A percentile compares a stretch with the other conserved stretches of the same genome.
These are phyloP conservation scores for Ivindomyrus marchei DNA, from an alignment of 2,113 vertebrate genomes.

Conservation along the genomic window DNA sequence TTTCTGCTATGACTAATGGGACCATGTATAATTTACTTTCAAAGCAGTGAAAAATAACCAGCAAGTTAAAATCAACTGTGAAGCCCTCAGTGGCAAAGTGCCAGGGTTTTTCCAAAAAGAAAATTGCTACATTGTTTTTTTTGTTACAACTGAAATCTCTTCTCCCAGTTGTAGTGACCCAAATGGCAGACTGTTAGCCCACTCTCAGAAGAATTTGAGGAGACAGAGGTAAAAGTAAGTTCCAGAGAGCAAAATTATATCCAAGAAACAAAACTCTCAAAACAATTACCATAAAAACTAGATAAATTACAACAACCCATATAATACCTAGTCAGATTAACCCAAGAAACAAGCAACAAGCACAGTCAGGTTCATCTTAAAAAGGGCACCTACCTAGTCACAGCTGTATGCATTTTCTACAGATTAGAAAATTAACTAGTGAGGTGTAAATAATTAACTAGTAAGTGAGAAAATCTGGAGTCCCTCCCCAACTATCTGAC, in stretches of 20 bases:
- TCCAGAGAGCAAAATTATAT: not conserved
- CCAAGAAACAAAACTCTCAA: not conserved
- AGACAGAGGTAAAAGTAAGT: not conserved
- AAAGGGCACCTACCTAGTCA: not conserved
- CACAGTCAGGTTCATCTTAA: not conserved
- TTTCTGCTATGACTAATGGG: not conserved
- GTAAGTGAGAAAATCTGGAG: not conserved
- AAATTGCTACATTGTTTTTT: not conserved
- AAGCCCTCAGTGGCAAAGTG: not conserved
- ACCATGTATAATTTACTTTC: not conserved
- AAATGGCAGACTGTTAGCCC: not conserved
- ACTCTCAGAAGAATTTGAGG: not conserved
- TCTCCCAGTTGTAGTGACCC: not conserved
- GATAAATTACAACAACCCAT: not conserved
- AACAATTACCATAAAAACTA: not conserved
- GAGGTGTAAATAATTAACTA: not conserved
- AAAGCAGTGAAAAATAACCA: not conserved
- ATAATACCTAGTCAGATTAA: not conserved
- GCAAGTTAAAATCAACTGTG: not conserved
- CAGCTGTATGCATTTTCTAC: not conserved
- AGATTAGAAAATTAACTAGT: not conserved
- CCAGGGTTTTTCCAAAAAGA: not conserved
- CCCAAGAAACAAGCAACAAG: not conserved
- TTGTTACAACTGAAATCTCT: not conserved
- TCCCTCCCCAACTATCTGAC: not conserved